phyloP scores from a whole-genome alignment of 2,888 invertebrate species.

The Xestia rhomboidea region DNA sequence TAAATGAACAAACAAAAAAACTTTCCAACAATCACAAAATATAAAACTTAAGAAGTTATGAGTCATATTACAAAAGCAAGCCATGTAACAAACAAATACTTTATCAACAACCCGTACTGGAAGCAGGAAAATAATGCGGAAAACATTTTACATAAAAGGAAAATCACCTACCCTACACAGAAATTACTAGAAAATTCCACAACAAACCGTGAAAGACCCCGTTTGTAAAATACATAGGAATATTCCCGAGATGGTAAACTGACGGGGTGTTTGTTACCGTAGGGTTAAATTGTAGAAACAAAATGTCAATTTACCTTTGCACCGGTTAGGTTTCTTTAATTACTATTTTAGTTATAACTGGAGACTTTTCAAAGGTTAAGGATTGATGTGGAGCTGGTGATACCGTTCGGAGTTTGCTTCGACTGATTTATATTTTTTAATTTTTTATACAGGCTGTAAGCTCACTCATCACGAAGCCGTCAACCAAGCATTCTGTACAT shows the following conservation, averaged over 20 bases:
- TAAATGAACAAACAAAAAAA: background rate
- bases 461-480: too few species aligned
- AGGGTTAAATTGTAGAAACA: constrained; percentile 60
- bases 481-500: too few species aligned
- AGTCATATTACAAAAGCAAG: background rate
- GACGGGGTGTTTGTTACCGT: constrained; percentile 32
- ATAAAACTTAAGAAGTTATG: background rate
- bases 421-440: background rate
- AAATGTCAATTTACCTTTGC: constrained; percentile 72
- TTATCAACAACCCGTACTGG: background rate
- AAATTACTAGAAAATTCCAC: constrained; percentile 25
- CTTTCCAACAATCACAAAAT: background rate
- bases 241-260: constrained; percentile 43
- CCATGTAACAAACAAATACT: constrained; percentile 2
- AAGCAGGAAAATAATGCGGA: constrained; percentile 27
- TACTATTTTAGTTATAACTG: constrained; percentile 71
- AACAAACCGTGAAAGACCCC: constrained; percentile 15
- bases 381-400: constrained; percentile 52
- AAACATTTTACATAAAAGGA: background rate
- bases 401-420: constrained; percentile 4
- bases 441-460: too few species aligned
- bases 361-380: constrained; percentile 43
- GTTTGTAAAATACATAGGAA: constrained; percentile 32
- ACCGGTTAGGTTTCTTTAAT: constrained; percentile 75
- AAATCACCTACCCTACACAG: background rate